Evolutionary conservation across 2,888 invertebrate genomes (phyloP), one percentile per base, ranked within the genome.

Genomic region (Ormyrus pomaceus): DNA sequence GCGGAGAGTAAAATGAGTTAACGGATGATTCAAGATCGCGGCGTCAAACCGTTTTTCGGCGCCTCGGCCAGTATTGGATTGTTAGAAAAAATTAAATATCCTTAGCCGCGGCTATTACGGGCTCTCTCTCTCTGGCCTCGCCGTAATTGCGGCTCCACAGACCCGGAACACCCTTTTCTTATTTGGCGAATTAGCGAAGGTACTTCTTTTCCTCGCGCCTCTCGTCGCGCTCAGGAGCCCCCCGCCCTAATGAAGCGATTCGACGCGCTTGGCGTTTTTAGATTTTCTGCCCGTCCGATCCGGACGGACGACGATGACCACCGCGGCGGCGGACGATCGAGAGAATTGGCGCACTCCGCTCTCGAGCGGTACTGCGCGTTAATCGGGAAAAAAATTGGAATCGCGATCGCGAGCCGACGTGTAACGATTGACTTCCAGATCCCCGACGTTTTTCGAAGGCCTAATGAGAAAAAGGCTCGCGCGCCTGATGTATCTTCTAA

Each of bases 121-220:
- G 19, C 19, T 19, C 19, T 19, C 10, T n/a, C n/a, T n/a, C 81
- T 61, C 10, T 0, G 34, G 46, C 46, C 45, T 10, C 13, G 48
- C 48, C 76, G 82, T 84, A 84, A 85, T 85, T 83, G 83, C 83
- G 79, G 9, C 48, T 51, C 48, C 50, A 61, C 34, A 77, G 77
- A 80, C 58, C 77, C 82, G 75, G 77, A 83, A 79, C 73, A 62
- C 51, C 34, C 59, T 70, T 34, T 83, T 85, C 82, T 84, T 82
- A 82, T 78, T 73, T 66, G 62, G 69, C 66, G 76, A 76, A 77
- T 80, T 80, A 80, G 77, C 80, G 46, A 65, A 65, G 66, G 64
- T 58, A 53, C 73, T 73, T 79, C 73, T 79, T 71, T 75, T 50
- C 46, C 34, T 19, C 53, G 11, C 13, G 34, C 51, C 34, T 51